These are phyloP conservation scores for Macrotrachela quadricornifera DNA, from an alignment of 1,140 invertebrate species.

Conservation along the genomic window DNA sequence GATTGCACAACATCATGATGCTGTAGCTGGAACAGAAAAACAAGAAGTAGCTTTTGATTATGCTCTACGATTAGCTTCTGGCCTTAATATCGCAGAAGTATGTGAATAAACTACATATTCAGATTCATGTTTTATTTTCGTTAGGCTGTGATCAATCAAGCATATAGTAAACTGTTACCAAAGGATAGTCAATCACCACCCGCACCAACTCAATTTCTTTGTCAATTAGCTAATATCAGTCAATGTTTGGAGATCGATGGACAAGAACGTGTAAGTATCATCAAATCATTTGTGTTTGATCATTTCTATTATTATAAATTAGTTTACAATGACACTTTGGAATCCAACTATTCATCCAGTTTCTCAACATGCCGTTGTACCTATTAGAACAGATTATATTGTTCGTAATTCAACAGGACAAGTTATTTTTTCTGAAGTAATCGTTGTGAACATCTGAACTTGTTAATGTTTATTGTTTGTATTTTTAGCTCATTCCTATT, in stretches of 20 bases:
- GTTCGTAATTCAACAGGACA: neutral
- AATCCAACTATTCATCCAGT: constrained; percentile 52
- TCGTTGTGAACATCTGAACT: too few relatives aligned
- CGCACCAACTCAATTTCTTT: constrained; percentile 21
- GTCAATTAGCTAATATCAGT: constrained; percentile 40
- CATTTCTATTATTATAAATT: constrained; percentile 38
- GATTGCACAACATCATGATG: constrained; percentile 72
- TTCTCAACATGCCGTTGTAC: constrained; percentile 43
- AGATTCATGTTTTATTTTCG: constrained; percentile 28
- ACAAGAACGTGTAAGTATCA: constrained; percentile 21
- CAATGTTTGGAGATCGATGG: constrained; percentile 39
- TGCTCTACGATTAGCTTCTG: constrained; percentile 41
- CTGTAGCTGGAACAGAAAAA: constrained; percentile 32
- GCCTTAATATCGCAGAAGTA: constrained; percentile 18
- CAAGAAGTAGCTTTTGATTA: constrained; percentile 47
- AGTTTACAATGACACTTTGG: constrained; percentile 31
- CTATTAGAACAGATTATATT: constrained; percentile 34
- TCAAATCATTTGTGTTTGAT: constrained; percentile 32
- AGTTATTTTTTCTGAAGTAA: neutral
- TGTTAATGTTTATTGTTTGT: too few relatives aligned
- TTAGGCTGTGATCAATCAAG: constrained; percentile 29
- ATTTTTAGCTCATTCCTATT: too few relatives aligned
- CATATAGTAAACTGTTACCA: constrained; percentile 16
- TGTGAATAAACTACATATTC: too few relatives aligned
- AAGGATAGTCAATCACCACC: too few relatives aligned